Evolutionary conservation across 2,113 vertebrate genomes (phyloP).

Genomic region (Buteo buteo): DNA sequence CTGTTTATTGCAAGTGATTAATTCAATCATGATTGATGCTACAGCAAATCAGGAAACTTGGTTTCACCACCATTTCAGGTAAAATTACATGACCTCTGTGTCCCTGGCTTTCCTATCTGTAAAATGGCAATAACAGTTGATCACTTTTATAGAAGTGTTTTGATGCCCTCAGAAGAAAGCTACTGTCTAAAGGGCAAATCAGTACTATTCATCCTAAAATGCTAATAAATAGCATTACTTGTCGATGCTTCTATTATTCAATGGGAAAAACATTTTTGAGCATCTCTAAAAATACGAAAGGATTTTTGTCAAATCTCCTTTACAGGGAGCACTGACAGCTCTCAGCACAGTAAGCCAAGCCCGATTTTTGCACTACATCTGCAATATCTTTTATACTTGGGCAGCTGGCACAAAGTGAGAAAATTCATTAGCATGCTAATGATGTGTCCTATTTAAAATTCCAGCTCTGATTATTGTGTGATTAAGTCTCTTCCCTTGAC

Average conservation of each 20-base stretch:
- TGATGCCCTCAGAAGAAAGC: background rate
- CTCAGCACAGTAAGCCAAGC: conserved; percentile 32
- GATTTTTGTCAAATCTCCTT: conserved; percentile 16
- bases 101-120: background rate
- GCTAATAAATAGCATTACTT: background rate
- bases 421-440: conserved; percentile 76
- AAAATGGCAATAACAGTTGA: background rate
- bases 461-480: conserved; percentile 73
- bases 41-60: background rate
- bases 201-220: conserved; percentile 18
- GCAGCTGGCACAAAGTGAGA: conserved; percentile 65
- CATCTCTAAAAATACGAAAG: conserved; percentile 26
- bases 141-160: background rate
- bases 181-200: background rate
- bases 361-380: conserved; percentile 50
- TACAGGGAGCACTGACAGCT: conserved; percentile 4
- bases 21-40: background rate
- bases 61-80: background rate
- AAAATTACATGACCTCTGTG: background rate
- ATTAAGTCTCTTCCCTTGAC: conserved; percentile 72
- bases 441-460: conserved; percentile 73
- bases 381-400: conserved; percentile 58
- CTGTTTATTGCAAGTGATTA: background rate
- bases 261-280: background rate
- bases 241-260: background rate